phyloP scores from a whole-genome alignment of 1,140 invertebrate species.

The Parapsyche elsis region DNA sequence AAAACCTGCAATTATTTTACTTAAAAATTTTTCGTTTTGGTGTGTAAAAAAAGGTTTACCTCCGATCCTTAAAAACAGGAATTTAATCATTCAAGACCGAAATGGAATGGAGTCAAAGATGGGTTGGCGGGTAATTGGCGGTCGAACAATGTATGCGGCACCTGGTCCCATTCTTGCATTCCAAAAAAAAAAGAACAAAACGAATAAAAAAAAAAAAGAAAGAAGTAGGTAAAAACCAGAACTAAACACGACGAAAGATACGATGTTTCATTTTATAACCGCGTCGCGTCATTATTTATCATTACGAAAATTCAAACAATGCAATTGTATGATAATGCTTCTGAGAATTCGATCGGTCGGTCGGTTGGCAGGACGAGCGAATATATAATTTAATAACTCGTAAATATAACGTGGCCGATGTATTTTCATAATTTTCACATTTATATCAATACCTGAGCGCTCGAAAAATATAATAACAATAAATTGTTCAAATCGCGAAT shows the following conservation, averaged over 20 bases:
- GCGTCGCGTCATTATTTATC: conserved; percentile 15
- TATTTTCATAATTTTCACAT: conserved; percentile 5
- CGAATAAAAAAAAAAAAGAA: neutral
- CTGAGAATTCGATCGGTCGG: neutral
- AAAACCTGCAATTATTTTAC: neutral
- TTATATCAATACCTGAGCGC: neutral
- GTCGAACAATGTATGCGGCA: conserved; percentile 8
- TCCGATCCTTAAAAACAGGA: neutral
- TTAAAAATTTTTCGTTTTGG: neutral
- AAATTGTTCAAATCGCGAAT: no score
- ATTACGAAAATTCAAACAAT: conserved; percentile 19
- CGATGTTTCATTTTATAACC: neutral
- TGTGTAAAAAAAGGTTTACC: neutral
- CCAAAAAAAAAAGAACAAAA: neutral
- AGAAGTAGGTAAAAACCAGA: neutral
- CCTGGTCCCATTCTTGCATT: neutral
- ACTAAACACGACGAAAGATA: neutral
- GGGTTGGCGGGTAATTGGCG: conserved; percentile 15
- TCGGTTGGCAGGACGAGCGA: neutral
- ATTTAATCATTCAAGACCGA: neutral
- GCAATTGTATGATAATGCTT: conserved; percentile 27
- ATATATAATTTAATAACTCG: conserved; percentile 21
- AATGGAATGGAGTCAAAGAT: neutral
- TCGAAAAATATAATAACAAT: neutral
- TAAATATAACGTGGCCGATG: neutral